Evolutionary conservation across 2,888 invertebrate species (phyloP), one percentile per base, ranked within the genome.

Genomic region (Lochmaea capreae): DNA sequence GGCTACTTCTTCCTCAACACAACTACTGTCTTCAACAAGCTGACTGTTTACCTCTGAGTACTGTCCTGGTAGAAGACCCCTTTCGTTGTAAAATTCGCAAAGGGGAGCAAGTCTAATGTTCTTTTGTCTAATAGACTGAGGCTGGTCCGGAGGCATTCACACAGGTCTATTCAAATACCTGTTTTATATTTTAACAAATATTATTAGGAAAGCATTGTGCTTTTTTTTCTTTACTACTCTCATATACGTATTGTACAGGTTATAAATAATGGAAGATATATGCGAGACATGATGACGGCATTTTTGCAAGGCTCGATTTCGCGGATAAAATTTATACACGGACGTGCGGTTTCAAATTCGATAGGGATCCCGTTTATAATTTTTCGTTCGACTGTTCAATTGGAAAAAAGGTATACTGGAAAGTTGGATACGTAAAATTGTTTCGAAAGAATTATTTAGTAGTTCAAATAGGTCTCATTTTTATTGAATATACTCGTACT

Each of bases 71-170:
- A 43, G 72, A 72, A 79, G 79, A 78, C 80, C 79, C 80, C 78
- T 79, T 77, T 75, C 65, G 43, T 61, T 62, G 57, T 54, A 76
- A 81, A 80, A 78, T 82, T 81, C 77, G 82, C 82, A 79, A 81
- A 80, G 80, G 80, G 82, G 80, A 78, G 79, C 79, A 76, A 74
- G 70, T 80, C 81, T 81, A 80, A 80, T 80, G 80, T 77, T 73
- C 82, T 79, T 82, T 83, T 83, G 83, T 83, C 83, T 82, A 83
- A 77, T 79, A 79, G 77, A 79, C 74, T 74, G 76, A 68, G 70
- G 68, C 69, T 54, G 71, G 61, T 75, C 70, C 49, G 61, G 73
- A 70, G 76, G 76, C 72, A 78, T 78, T 78, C 78, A 78, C 71
- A 75, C 76, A 78, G 76, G 77, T 77, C 78, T 78, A 79, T 80